Percentiles rank a stretch among this genome's conserved stretches.
These are phyloP conservation scores for Hybognathus amarus DNA, from an alignment of 2,797 vertebrate species.

Conservation along the genomic window DNA sequence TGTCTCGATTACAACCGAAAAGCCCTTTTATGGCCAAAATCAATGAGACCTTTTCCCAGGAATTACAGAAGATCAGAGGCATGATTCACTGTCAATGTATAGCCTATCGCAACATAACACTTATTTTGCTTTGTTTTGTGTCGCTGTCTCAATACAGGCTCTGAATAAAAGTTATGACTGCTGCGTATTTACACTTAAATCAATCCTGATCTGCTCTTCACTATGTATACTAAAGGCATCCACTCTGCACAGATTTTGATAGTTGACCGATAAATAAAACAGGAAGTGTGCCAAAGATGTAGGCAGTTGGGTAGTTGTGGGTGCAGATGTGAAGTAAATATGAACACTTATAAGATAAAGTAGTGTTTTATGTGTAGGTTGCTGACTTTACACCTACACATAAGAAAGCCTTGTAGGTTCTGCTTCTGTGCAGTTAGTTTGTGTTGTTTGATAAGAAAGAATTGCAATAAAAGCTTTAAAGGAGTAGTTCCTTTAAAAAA, in stretches of 20 bases:
- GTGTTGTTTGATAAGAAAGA: neutral
- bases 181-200: neutral
- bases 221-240: neutral
- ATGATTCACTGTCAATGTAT: neutral
- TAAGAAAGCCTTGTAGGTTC: too few relatives aligned
- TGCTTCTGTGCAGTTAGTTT: neutral
- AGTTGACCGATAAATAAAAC: neutral
- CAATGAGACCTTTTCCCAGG: constrained; percentile 7
- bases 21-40: constrained; percentile 36
- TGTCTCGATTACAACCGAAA: constrained; percentile 9
- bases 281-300: neutral
- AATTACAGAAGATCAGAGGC: constrained; percentile 8
- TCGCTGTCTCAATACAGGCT: neutral
- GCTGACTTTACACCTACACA: too few relatives aligned
- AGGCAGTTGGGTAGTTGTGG: too few relatives aligned
- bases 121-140: neutral
- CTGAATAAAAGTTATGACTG: neutral
- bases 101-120: neutral
- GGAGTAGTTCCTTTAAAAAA: too few relatives aligned
- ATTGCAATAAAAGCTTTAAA: too few relatives aligned
- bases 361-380: neutral
- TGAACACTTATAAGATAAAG: neutral
- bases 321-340: neutral
- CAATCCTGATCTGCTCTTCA: neutral
- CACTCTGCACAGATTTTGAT: neutral